Percentiles rank a stretch among this genome's conserved stretches.
Conservation (phyloP, 1,140 invertebrate genomes). For the Vollenhovia emeryi region DNA sequence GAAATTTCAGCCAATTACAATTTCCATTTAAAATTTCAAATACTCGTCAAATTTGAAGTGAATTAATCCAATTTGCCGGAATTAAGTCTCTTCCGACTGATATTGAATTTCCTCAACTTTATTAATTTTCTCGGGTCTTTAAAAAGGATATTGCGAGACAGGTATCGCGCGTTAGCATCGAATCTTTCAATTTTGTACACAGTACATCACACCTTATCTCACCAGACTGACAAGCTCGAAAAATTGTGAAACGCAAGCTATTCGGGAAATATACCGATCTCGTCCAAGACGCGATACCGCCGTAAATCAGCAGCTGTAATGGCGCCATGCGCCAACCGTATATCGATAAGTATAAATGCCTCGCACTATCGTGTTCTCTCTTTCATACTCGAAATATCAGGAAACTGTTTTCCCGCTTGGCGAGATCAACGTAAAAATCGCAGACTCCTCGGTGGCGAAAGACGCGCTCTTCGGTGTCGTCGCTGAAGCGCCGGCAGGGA, state of each 20-base stretch:
- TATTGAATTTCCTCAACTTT: neutral
- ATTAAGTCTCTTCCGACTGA: neutral
- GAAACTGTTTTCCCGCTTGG: conserved; percentile 3
- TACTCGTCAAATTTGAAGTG: neutral
- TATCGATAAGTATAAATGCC: conserved; percentile 36
- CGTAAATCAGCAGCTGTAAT: conserved; percentile 12
- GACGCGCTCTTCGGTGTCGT: neutral
- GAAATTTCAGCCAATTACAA: conserved; percentile 4
- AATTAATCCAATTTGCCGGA: neutral
- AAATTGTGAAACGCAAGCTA: conserved; percentile 1
- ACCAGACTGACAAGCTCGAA: neutral
- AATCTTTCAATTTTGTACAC: conserved; percentile 1
- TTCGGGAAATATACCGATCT: neutral
- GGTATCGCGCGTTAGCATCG: neutral
- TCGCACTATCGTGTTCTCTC: conserved; percentile 19
- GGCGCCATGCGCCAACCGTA: neutral
- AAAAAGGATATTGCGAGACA: neutral
- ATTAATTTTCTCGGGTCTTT: conserved; percentile 22
- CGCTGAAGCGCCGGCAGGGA: neutral
- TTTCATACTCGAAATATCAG: conserved; percentile 16
- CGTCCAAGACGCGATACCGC: neutral
- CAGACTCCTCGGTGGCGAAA: neutral
- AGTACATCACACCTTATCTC: neutral
- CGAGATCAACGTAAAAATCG: neutral
- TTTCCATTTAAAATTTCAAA: neutral